Evolutionary conservation across 2,113 vertebrate genomes (phyloP).

Genomic region (Ctenomys sociabilis): DNA sequence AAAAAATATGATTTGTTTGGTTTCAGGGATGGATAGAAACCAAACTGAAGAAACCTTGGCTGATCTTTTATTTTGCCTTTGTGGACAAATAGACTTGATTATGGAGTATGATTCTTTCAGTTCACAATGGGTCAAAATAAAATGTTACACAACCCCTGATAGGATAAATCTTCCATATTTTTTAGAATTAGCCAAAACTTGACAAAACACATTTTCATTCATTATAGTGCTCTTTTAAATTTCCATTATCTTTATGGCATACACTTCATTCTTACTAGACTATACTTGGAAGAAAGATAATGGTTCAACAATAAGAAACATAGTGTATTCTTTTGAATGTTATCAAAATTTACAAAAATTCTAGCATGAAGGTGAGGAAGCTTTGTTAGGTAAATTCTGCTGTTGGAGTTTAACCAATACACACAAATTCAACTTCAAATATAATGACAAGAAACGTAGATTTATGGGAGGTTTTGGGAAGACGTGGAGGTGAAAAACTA

Average conservation of each 20-base stretch:
- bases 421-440: background rate
- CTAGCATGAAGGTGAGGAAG: background rate
- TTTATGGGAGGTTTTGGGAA: background rate
- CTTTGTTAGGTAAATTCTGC: background rate
- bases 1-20: slow-evolving; percentile 44
- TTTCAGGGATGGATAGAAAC: slow-evolving; percentile 39
- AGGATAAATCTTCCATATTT: slow-evolving; percentile 3
- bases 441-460: background rate
- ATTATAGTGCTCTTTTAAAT: slow-evolving; percentile 49
- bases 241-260: background rate
- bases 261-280: background rate
- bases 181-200: background rate
- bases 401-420: background rate
- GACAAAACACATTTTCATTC: slow-evolving; percentile 54
- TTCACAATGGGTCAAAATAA: slow-evolving; percentile 44
- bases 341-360: slow-evolving; percentile 21
- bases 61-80: slow-evolving; percentile 51
- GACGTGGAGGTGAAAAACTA: background rate
- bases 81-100: slow-evolving; percentile 46
- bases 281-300: background rate
- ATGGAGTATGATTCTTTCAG: slow-evolving; percentile 44
- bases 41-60: slow-evolving; percentile 41
- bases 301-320: background rate
- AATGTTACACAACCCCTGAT: background rate
- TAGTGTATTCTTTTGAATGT: background rate